These are phyloP conservation scores for Salvelinus alpinus DNA, from an alignment of 2,113 vertebrate genomes.

Conservation along the genomic window DNA sequence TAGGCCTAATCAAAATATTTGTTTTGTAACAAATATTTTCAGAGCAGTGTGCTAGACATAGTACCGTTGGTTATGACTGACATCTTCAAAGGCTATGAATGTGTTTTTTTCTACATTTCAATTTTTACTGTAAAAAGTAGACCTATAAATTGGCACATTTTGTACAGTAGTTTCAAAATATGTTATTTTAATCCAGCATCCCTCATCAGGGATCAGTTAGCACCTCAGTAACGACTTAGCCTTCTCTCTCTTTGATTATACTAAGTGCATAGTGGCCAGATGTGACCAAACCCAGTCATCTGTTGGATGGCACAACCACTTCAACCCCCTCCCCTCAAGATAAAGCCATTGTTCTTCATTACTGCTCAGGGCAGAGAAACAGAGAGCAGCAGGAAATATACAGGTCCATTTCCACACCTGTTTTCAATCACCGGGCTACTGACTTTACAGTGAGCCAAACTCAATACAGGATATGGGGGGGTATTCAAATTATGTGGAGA, in stretches of 20 bases:
- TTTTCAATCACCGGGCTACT: constrained; percentile 55
- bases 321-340: constrained; percentile 43
- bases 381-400: constrained; percentile 27
- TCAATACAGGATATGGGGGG: not conserved
- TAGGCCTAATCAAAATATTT: no score
- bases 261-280: constrained; percentile 74
- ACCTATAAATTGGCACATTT: no score
- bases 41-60: no score
- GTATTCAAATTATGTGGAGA: not conserved
- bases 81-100: no score
- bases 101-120: no score
- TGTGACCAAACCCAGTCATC: constrained; percentile 65
- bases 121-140: no score
- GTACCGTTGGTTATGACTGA: no score
- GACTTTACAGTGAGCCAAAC: constrained; percentile 39
- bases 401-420: constrained; percentile 62
- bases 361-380: constrained; percentile 42
- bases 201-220: constrained; percentile 39
- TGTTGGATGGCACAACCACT: constrained; percentile 47
- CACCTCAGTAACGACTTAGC: constrained; percentile 58
- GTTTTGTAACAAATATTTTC: no score
- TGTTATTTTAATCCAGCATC: no score
- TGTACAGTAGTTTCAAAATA: no score
- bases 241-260: no score
- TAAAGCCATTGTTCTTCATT: constrained; percentile 67